Percentiles rank a stretch among this genome's conserved stretches.
Evolutionary conservation across 2,113 vertebrate genomes (phyloP).

Genomic region (Brienomyrus longianalis): DNA sequence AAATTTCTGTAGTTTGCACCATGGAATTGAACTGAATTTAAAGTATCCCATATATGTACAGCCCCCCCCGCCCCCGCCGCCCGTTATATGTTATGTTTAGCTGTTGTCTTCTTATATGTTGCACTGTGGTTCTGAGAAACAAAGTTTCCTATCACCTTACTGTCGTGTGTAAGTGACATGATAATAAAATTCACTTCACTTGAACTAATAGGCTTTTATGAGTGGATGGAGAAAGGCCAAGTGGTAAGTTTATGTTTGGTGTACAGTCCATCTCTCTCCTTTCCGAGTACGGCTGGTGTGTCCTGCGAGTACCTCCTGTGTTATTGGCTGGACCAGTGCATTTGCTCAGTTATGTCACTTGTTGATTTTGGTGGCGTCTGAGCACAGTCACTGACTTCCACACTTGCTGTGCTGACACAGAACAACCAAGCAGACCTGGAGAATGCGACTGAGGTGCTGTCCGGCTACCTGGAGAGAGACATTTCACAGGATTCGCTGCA

Average conservation of each 20-base stretch:
- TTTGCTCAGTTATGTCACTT: background rate
- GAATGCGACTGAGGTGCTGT: constrained; percentile 97
- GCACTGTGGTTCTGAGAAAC: background rate
- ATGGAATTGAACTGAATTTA: background rate
- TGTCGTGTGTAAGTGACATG: background rate
- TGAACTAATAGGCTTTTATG: background rate
- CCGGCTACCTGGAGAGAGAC: constrained; percentile 96
- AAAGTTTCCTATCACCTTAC: background rate
- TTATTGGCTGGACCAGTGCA: background rate
- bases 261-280: background rate
- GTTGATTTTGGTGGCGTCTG: background rate
- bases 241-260: background rate
- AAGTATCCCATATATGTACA: background rate
- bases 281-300: background rate
- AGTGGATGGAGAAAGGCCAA: background rate
- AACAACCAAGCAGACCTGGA: constrained; percentile 99
- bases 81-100: background rate
- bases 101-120: background rate
- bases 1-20: background rate
- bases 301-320: background rate
- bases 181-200: background rate
- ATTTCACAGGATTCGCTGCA: constrained; percentile 99
- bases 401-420: constrained; percentile 42
- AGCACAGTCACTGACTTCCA: background rate
- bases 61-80: too few species aligned